A percentile compares a stretch with the other conserved stretches of the same genome.
Evolutionary conservation across 2,888 invertebrate genomes (phyloP).

Genomic region (Oeneis ivallda): DNA sequence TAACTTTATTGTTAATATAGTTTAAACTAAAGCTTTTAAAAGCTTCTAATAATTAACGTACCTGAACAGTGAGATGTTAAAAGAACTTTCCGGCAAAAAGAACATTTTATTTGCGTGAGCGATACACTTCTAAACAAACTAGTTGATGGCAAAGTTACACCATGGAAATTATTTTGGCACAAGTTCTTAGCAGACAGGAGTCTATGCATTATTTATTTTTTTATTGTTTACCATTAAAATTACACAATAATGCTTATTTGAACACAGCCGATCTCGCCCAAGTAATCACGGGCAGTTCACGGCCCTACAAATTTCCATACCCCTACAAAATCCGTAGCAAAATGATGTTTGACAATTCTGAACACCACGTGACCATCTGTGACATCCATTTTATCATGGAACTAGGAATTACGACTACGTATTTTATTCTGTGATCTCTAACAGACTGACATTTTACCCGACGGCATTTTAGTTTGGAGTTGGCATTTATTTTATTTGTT

Average conservation of each 20-base stretch:
- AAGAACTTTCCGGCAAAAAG: conserved; percentile 69
- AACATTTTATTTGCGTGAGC: conserved; percentile 67
- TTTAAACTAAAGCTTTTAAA: neutral
- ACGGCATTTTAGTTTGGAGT: too few relatives aligned
- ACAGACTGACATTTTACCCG: too few relatives aligned
- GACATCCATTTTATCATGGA: too few relatives aligned
- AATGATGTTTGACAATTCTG: too few relatives aligned
- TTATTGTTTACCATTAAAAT: conserved; percentile 47
- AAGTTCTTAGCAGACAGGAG: conserved; percentile 67
- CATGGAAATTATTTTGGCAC: conserved; percentile 66
- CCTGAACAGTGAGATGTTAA: conserved; percentile 61
- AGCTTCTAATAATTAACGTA: conserved; percentile 35
- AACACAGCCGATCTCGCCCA: too few relatives aligned
- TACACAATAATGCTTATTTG: conserved; percentile 28
- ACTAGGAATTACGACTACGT: too few relatives aligned
- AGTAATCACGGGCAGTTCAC: too few relatives aligned
- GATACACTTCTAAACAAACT: conserved; percentile 50
- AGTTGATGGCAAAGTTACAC: conserved; percentile 53
- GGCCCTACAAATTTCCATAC: too few relatives aligned
- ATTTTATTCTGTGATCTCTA: too few relatives aligned
- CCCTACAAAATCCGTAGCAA: too few relatives aligned
- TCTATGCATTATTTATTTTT: conserved; percentile 68
- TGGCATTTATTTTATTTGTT: too few relatives aligned
- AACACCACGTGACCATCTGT: too few relatives aligned
- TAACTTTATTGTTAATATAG: neutral